Base-by-base conservation (phyloP, 2,113 vertebrate genomes). In the Delphinapterus leucas region DNA sequence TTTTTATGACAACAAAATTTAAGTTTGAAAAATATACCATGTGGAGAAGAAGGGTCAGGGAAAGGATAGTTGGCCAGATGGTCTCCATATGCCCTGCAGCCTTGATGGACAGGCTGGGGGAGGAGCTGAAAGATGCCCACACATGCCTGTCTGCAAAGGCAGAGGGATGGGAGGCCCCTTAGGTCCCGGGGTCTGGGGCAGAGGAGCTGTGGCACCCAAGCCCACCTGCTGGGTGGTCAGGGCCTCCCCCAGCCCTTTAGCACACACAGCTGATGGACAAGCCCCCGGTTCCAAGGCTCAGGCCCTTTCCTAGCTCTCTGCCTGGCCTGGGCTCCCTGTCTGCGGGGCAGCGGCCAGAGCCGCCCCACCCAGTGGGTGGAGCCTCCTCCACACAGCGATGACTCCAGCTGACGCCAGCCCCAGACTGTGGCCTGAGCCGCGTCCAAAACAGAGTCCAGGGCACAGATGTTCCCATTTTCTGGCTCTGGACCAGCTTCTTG, bases 381-480 rank as follows among this genome's bases (percentile, higher is more conserved):
- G 49, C 76, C 49, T 58, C 80, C 74, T 83, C 88, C 84, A 9
- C 0, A 33, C 92, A 90, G 87, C 7, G 68, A 83, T 23, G 96
- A 76, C 93, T 95, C 93, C 80, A 70, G 85, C 90, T 47, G 97
- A 95, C 65, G 60, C 95, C 96, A 95, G 92, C 92, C 80, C 92
- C 95, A 97, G 98, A 96, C 97, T 97, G 97, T 13, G 96, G 97
- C 97, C 97, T 98, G 96, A 97, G 95, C 77, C 0, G 0, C 2
- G 13, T 49, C 55, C 97, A 98, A 96, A 28, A 61, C 86, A n/a
- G 71, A 80, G 70, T 63, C 70, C 38, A 1, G 33, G 55, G 77
- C 93, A 97, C 97, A 98, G 97, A 97, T 95, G 95, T 87, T 97
- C 93, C 92, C 87, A 71, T 93, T 97, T 97, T 96, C 93, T 86